Conservation (phyloP, 2,888 invertebrate genomes). For the Lasioglossum zephyrum region DNA sequence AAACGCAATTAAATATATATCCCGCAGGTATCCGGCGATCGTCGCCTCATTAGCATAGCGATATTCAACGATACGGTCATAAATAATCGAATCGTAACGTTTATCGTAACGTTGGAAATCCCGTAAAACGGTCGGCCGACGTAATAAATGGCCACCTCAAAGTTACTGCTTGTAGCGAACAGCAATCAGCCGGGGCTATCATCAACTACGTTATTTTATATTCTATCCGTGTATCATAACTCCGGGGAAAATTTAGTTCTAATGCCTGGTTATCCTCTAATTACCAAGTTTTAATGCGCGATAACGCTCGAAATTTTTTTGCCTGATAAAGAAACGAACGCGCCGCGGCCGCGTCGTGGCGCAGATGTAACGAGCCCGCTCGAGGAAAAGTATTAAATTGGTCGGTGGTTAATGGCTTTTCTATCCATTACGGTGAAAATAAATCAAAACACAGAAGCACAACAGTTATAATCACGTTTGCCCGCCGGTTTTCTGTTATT, state of each 20-base stretch:
- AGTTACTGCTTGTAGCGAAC: slow-evolving; percentile 31
- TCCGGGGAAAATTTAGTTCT: slow-evolving; percentile 22
- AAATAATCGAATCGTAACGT: slow-evolving; percentile 55
- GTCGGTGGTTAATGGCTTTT: slow-evolving; percentile 9
- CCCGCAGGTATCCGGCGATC: slow-evolving; percentile 7
- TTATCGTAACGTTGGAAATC: slow-evolving; percentile 36
- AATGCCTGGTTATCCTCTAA: slow-evolving; percentile 20
- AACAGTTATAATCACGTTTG: background rate
- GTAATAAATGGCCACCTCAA: slow-evolving; percentile 37
- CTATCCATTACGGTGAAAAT: background rate
- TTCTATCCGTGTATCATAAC: slow-evolving; percentile 38
- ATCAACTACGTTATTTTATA: slow-evolving; percentile 49
- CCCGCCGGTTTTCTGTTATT: background rate
- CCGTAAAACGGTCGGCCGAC: slow-evolving; percentile 28
- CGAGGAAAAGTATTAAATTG: slow-evolving; percentile 14
- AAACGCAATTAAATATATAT: slow-evolving; percentile 30
- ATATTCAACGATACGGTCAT: slow-evolving; percentile 18
- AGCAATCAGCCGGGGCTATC: slow-evolving; percentile 39
- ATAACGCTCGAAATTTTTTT: slow-evolving; percentile 17
- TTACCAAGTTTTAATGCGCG: slow-evolving; percentile 37
- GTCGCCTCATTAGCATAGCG: slow-evolving; percentile 30
- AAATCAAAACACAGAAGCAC: slow-evolving; percentile 13
- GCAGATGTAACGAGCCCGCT: background rate
- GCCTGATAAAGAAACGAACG: slow-evolving; percentile 20
- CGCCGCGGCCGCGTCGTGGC: background rate